Evolutionary conservation across 2,888 invertebrate species (phyloP).

Genomic region (Drosophila rubida): DNA sequence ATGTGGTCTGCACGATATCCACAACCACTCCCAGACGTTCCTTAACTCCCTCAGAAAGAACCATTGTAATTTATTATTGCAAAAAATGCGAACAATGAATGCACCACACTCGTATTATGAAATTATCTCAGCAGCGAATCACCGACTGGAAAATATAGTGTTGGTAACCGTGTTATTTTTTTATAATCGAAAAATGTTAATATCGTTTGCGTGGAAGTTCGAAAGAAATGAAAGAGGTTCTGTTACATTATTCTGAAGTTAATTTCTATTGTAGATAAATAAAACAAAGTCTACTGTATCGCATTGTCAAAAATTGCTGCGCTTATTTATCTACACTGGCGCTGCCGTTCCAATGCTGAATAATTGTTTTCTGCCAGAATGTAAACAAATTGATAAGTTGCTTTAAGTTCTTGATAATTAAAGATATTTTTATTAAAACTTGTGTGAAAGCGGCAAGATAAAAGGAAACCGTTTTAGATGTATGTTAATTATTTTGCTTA

Average conservation of each 20-base stretch:
- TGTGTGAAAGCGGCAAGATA: too few species aligned
- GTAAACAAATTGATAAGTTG: conserved; percentile 40
- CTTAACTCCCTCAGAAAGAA: conserved; percentile 86
- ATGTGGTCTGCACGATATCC: conserved; percentile 87
- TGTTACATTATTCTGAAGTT: neutral
- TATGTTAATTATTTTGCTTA: too few species aligned
- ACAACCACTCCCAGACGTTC: conserved; percentile 88
- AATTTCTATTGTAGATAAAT: neutral
- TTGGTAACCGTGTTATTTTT: conserved; percentile 35
- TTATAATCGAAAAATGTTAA: neutral
- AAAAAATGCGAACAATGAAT: conserved; percentile 22
- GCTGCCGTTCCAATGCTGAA: neutral
- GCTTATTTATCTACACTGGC: neutral
- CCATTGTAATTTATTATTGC: conserved; percentile 60
- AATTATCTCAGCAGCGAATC: conserved; percentile 37
- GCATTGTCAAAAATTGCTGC: neutral
- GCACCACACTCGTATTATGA: conserved; percentile 42
- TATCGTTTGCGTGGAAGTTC: conserved; percentile 12
- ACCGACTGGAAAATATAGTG: conserved; percentile 38
- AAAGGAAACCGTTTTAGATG: too few species aligned
- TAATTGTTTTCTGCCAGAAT: conserved; percentile 4
- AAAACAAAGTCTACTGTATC: conserved; percentile 12
- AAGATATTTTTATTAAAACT: too few species aligned
- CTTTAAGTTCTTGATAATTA: too few species aligned
- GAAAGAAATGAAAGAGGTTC: conserved; percentile 7